Percentiles rank a stretch among this genome's conserved stretches.
Evolutionary conservation across 2,888 invertebrate species (phyloP).

Genomic region (Busseola fusca): DNA sequence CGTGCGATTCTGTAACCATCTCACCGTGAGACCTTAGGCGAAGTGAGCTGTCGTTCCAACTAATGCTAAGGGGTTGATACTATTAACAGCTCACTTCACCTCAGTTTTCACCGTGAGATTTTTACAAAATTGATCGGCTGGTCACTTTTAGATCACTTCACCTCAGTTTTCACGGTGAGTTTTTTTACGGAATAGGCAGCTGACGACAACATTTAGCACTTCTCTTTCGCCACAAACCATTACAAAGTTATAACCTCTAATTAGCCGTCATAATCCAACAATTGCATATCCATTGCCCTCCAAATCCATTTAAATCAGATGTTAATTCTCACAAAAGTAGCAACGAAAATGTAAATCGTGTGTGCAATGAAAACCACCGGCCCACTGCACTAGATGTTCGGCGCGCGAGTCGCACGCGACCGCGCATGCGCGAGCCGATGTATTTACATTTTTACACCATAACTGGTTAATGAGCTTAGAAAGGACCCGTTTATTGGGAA

Average conservation of each 20-base stretch:
- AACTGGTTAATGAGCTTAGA: constrained; percentile 60
- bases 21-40: no score
- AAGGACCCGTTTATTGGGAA: constrained; percentile 52
- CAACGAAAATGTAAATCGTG: constrained; percentile 43
- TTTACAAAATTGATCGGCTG: no score
- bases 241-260: constrained; percentile 13
- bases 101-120: no score
- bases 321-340: constrained; percentile 45
- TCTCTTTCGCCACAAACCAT: constrained; percentile 10
- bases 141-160: no score
- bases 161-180: no score
- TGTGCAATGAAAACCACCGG: constrained; percentile 61
- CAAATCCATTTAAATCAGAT: constrained; percentile 53
- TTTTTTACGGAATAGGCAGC: neutral
- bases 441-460: constrained; percentile 59
- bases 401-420: constrained; percentile 76
- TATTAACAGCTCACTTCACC: no score
- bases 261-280: constrained; percentile 24
- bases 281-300: constrained; percentile 40
- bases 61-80: no score
- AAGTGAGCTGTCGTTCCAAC: no score
- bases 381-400: constrained; percentile 78
- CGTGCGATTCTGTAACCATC: no score
- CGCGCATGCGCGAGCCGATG: constrained; percentile 44
- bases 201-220: neutral